phyloP scores from a whole-genome alignment of 2,113 vertebrate species.

The Alaudala cheleensis region DNA sequence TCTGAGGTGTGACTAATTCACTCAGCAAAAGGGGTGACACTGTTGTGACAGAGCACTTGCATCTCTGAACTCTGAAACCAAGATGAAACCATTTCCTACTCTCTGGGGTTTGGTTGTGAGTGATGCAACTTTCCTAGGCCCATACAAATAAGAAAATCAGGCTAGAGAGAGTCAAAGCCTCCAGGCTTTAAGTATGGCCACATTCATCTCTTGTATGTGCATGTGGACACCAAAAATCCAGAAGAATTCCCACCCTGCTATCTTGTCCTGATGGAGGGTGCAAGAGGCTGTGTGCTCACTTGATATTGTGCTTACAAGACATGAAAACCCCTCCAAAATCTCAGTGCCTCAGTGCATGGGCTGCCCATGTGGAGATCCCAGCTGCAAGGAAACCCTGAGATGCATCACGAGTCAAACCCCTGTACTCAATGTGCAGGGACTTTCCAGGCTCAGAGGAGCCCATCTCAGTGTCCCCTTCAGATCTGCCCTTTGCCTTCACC shows the following conservation, averaged over 20 bases:
- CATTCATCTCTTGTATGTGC: neutral
- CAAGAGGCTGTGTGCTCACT: neutral
- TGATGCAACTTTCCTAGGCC: neutral
- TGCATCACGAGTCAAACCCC: accelerated
- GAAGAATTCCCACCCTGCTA: neutral
- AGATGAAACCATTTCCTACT: neutral
- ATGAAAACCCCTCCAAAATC: neutral
- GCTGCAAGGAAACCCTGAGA: neutral
- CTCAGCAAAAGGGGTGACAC: neutral
- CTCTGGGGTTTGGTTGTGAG: neutral
- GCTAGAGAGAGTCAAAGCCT: neutral
- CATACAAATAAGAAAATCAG: neutral
- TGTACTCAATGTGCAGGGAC: accelerated
- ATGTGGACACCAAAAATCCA: accelerated
- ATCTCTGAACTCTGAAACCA: neutral
- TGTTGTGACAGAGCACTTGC: neutral
- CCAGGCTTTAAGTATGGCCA: neutral
- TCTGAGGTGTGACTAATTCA: neutral
- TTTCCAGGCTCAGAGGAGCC: too few relatives aligned
- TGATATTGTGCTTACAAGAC: too few relatives aligned
- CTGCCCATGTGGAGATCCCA: accelerated
- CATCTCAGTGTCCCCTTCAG: accelerated
- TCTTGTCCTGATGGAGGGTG: accelerated
- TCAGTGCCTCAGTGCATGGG: accelerated
- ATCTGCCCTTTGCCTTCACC: neutral